Evolutionary conservation across 2,113 vertebrate species (phyloP).

Genomic region (Elachura formosa): DNA sequence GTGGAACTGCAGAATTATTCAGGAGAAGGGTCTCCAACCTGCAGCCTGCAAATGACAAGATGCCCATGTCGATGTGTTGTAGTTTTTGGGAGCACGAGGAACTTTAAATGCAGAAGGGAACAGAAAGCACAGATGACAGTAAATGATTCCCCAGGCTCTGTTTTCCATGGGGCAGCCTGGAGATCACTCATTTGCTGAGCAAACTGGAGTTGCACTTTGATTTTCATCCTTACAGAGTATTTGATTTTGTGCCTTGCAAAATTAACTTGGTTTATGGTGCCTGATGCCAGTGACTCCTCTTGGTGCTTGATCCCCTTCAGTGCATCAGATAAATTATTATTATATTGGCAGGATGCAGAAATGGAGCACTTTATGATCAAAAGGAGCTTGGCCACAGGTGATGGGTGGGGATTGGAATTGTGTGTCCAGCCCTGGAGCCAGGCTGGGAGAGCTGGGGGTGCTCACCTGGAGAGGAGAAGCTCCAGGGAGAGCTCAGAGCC

Average conservation of each 20-base stretch:
- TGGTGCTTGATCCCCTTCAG: not conserved
- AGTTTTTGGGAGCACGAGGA: not conserved
- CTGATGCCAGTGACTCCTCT: not conserved
- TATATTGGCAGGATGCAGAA: not conserved
- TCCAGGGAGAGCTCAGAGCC: not conserved
- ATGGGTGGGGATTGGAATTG: not conserved
- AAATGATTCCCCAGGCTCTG: not conserved
- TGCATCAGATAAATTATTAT: not conserved
- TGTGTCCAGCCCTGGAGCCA: not conserved
- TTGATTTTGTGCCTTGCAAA: not conserved
- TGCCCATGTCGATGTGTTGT: fast-evolving
- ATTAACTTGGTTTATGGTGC: not conserved
- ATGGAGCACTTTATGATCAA: not conserved
- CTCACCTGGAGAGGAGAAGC: not conserved
- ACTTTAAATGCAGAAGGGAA: not conserved
- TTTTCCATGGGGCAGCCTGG: not conserved
- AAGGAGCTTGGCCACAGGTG: not conserved
- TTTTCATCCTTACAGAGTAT: not conserved
- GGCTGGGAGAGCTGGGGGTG: not conserved
- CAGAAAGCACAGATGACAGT: not conserved
- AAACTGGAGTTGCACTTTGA: not conserved
- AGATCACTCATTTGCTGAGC: not conserved
- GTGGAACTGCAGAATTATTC: not conserved
- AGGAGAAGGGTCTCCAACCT: not conserved
- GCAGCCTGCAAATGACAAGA: not conserved